Evolutionary conservation across 2,113 vertebrate species (phyloP), one percentile per base, ranked within the genome.

Genomic region (Cochlearius cochlearius): DNA sequence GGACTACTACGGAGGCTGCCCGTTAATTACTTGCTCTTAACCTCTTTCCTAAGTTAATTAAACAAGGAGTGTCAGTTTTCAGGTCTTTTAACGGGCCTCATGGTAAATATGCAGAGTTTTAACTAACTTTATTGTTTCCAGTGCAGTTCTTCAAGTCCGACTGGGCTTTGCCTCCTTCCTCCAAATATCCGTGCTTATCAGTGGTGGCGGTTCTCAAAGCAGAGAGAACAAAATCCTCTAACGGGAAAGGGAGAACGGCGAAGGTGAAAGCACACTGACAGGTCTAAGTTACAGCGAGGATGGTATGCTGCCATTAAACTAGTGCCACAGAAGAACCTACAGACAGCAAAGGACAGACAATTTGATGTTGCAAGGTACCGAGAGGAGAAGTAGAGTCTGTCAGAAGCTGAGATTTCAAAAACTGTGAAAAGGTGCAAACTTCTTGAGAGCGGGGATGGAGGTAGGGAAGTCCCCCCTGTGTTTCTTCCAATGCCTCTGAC

Each of bases 401-500:
- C 39, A 30, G 5, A 93, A 83, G 63, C 56, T 11, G 17, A 41
- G 64, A 71, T 34, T 80, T 49, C 56, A 68, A 60, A 67, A 86
- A 7, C 30, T 43, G 76, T 59, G 73, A 38, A 78, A 60, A 78
- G 32, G 21, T 36, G 20, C 1, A 3, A 14, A 9, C 11, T 43
- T 69, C 19, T 29, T 34, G 20, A 76, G 18, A 38, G 64, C 19
- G 77, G 47, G 41, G 15, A 12, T 6, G 12, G 43, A 63, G 34
- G 15, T 6, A 53, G 29, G 4, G n/a, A 84, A 59, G 45, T 36
- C 10, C 29, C 10, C 29, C 20, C 32, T 36, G 5, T 0, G 0
- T n/a, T 81, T 63, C 36, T 89, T 82, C 23, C 17, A 36, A 18
- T 1, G 30, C 30, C 58, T 17, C 30, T 36, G 34, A 94, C 50